phyloP scores from a whole-genome alignment of 2,113 vertebrate species.

The Daubentonia madagascariensis region DNA sequence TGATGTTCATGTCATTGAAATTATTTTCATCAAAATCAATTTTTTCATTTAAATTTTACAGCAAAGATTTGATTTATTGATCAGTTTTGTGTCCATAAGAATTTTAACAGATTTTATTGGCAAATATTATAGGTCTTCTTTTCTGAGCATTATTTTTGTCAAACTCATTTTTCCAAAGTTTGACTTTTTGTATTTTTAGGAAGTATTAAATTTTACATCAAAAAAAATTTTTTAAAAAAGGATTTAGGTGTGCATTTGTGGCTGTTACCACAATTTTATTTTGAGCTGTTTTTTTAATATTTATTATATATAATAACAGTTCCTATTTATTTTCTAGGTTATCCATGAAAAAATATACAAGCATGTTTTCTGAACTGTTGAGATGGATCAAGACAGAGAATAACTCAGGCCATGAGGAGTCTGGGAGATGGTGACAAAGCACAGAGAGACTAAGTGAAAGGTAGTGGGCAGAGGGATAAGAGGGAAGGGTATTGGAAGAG shows the following conservation, averaged over 20 bases:
- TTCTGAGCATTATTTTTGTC: background rate
- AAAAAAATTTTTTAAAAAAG: background rate
- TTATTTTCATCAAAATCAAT: conserved; percentile 15
- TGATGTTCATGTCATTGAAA: background rate
- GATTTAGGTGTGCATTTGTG: background rate
- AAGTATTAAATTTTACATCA: background rate
- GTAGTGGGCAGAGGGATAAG: background rate
- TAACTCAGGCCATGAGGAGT: background rate
- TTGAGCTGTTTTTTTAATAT: conserved; percentile 8
- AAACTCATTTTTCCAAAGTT: background rate
- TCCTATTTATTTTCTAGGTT: background rate
- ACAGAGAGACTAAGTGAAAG: background rate
- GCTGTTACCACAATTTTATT: background rate
- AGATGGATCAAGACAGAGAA: background rate
- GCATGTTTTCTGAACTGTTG: background rate
- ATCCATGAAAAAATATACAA: background rate
- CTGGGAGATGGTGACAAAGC: background rate
- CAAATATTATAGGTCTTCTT: background rate
- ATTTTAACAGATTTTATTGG: background rate
- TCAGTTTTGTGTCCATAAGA: background rate
- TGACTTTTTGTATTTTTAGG: conserved; percentile 13
- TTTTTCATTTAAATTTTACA: conserved; percentile 8
- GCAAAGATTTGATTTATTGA: conserved; percentile 30
- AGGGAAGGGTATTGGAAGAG: background rate
- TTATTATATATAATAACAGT: background rate